Evolutionary conservation across 2,797 vertebrate genomes (phyloP).

Genomic region (Microcaecilia unicolor): DNA sequence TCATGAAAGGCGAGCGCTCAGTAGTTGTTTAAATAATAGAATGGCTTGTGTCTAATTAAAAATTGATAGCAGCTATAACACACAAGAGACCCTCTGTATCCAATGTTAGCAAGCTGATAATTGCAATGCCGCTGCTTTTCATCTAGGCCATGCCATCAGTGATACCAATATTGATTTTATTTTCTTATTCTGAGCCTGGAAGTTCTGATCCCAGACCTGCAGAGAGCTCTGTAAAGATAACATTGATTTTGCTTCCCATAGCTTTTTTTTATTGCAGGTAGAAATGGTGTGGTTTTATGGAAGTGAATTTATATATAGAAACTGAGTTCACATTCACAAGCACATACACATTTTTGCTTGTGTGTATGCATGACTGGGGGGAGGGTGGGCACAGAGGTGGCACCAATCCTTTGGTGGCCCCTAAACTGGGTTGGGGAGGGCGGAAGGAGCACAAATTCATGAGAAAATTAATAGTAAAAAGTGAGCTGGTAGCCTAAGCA

Average conservation of each 20-base stretch:
- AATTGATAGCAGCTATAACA: constrained; percentile 1
- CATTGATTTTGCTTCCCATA: neutral
- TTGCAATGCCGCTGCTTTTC: neutral
- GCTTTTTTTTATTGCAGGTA: too few relatives aligned
- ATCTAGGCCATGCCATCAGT: neutral
- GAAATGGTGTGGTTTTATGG: too few relatives aligned
- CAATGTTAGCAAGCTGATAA: neutral
- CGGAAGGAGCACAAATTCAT: too few relatives aligned
- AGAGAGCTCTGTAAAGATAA: neutral
- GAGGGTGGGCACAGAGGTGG: too few relatives aligned
- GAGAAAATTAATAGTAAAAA: too few relatives aligned
- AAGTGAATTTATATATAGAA: too few relatives aligned
- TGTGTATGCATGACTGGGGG: too few relatives aligned
- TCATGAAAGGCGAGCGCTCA: neutral
- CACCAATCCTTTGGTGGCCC: too few relatives aligned
- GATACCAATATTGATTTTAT: neutral
- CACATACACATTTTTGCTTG: too few relatives aligned
- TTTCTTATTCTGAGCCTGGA: neutral
- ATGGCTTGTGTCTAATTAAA: constrained; percentile 2
- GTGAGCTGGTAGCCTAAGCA: too few relatives aligned
- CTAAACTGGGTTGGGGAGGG: too few relatives aligned
- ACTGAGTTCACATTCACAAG: too few relatives aligned
- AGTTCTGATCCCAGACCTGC: neutral
- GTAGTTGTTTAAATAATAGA: constrained; percentile 4
- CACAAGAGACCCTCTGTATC: neutral